Conservation (phyloP, 2,113 vertebrate genomes). For the Phasianus colchicus region DNA sequence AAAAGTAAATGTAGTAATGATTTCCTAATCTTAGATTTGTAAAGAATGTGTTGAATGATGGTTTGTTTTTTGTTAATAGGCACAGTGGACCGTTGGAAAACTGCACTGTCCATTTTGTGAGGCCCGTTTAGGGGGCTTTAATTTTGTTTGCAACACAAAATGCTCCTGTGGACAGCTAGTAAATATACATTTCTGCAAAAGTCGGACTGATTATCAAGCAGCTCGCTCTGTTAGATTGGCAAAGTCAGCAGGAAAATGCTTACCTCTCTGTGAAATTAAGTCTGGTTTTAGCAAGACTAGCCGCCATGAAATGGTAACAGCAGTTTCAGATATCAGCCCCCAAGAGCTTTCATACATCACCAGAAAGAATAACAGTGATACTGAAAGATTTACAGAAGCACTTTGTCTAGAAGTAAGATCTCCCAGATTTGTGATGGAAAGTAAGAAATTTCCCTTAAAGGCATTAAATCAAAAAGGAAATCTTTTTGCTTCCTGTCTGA, state of each 20-base stretch:
- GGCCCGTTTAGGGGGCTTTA: constrained; percentile 83
- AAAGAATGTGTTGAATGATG: constrained; percentile 53
- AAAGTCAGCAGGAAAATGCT: constrained; percentile 69
- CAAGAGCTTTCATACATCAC: constrained; percentile 49
- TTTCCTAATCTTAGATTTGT: constrained; percentile 60
- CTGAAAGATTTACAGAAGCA: constrained; percentile 75
- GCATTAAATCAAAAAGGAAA: constrained; percentile 62
- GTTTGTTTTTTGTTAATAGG: constrained; percentile 81
- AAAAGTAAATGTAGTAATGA: constrained; percentile 10
- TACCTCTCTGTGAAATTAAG: constrained; percentile 44
- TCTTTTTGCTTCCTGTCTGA: constrained; percentile 54
- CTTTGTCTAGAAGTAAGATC: constrained; percentile 76
- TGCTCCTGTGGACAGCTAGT: constrained; percentile 82
- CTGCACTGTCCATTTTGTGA: constrained; percentile 86
- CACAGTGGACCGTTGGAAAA: constrained; percentile 84
- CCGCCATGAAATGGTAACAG: constrained; percentile 31
- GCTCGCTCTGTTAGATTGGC: constrained; percentile 59
- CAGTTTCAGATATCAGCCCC: constrained; percentile 50
- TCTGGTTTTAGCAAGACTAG: constrained; percentile 50
- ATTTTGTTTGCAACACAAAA: constrained; percentile 87
- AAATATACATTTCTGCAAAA: constrained; percentile 84
- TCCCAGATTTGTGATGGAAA: constrained; percentile 58
- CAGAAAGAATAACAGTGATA: constrained; percentile 29
- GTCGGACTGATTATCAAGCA: constrained; percentile 79
- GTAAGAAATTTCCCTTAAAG: constrained; percentile 59